These are phyloP conservation scores for Alca torda DNA, from an alignment of 2,797 vertebrate genomes.

Conservation along the genomic window DNA sequence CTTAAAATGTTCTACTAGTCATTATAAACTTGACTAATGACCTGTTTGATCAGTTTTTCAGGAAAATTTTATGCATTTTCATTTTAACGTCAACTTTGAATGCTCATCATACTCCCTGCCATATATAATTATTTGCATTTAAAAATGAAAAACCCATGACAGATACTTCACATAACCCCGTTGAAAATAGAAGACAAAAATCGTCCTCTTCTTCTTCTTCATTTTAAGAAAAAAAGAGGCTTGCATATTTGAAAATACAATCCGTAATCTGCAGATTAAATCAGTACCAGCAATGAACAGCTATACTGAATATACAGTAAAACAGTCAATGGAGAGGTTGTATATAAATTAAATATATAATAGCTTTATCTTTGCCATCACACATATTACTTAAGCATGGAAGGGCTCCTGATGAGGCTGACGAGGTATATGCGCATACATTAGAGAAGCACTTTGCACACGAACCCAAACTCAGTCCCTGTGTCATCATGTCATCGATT, in stretches of 20 bases:
- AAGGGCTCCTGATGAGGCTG: background rate
- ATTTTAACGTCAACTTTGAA: slow-evolving; percentile 20
- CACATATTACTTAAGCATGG: background rate
- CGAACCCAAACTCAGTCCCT: background rate
- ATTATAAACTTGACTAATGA: slow-evolving; percentile 30
- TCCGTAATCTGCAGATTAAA: background rate
- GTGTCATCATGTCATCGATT: background rate
- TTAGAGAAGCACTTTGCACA: background rate
- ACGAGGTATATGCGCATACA: background rate
- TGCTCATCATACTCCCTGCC: slow-evolving; percentile 18
- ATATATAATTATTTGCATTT: slow-evolving; percentile 57
- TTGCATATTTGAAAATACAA: background rate
- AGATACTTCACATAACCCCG: slow-evolving; percentile 26
- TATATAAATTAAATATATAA: background rate
- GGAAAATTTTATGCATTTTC: slow-evolving; percentile 9
- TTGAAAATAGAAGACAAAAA: slow-evolving; percentile 15
- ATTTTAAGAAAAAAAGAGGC: background rate
- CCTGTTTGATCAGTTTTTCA: slow-evolving; percentile 30
- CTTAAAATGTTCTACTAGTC: background rate
- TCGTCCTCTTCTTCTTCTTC: background rate
- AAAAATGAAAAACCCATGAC: slow-evolving; percentile 36
- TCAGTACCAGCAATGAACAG: background rate
- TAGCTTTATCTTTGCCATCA: background rate
- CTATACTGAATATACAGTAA: background rate
- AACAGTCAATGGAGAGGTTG: background rate